phyloP scores from a whole-genome alignment of 92 coral and sea anemone genomes.

The Phenganax subtilis region DNA sequence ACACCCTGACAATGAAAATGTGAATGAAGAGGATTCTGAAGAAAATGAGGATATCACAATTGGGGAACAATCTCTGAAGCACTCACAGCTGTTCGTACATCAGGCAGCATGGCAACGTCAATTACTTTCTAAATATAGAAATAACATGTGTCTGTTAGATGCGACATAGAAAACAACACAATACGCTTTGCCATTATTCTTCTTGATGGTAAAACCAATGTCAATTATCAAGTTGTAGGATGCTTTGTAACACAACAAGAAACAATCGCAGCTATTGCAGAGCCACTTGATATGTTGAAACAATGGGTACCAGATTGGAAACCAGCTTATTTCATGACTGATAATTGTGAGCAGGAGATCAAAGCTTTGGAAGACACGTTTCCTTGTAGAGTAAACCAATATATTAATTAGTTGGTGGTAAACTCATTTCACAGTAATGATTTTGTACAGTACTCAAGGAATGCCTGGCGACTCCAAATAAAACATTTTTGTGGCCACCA shows the following conservation, averaged over 20 bases:
- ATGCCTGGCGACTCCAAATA: neutral
- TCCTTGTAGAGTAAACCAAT: neutral
- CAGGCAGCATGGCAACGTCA: slow-evolving; percentile 55
- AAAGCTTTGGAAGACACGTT: slow-evolving; percentile 2
- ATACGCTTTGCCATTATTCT: slow-evolving; percentile 58
- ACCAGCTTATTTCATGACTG: slow-evolving; percentile 52
- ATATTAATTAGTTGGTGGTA: neutral
- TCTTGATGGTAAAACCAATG: slow-evolving; percentile 58
- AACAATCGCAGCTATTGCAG: slow-evolving; percentile 39
- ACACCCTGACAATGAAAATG: neutral
- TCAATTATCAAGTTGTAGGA: slow-evolving; percentile 47
- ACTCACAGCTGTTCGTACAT: slow-evolving; percentile 45
- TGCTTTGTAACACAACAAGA: slow-evolving; percentile 51
- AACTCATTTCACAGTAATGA: neutral
- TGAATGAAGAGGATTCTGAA: slow-evolving; percentile 30
- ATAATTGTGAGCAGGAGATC: slow-evolving; percentile 48
- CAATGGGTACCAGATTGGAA: slow-evolving; percentile 54
- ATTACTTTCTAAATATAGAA: slow-evolving; percentile 44
- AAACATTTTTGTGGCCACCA: no score
- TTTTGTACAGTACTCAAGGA: neutral
- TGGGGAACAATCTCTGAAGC: slow-evolving; percentile 20
- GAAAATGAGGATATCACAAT: slow-evolving; percentile 44
- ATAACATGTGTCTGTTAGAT: slow-evolving; percentile 52
- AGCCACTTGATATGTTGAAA: slow-evolving; percentile 45
- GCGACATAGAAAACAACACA: slow-evolving; percentile 57